phyloP scores from a whole-genome alignment of 2,113 vertebrate genomes.

The Lepus americanus region DNA sequence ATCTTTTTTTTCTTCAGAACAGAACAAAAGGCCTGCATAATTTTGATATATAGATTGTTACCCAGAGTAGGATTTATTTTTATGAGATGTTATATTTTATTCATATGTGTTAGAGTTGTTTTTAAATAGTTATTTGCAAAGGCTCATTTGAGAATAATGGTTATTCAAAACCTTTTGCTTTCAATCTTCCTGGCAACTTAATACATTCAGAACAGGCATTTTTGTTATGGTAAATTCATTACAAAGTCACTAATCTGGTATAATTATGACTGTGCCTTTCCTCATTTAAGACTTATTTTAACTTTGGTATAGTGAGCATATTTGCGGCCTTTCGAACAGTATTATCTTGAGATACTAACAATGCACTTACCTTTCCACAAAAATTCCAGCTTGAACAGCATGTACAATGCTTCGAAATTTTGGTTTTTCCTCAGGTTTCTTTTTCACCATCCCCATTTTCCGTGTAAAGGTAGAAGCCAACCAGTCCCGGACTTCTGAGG shows the following conservation, averaged over 20 bases:
- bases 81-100: neutral
- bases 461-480: constrained; percentile 98
- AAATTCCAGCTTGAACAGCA: constrained; percentile 98
- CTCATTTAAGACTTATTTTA: neutral
- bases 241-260: neutral
- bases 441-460: constrained; percentile 96
- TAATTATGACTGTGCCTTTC: neutral
- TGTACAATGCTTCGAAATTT: constrained; percentile 98
- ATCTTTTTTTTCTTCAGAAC: neutral
- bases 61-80: neutral
- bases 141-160: neutral
- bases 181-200: neutral
- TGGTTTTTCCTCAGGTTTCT: constrained; percentile 96
- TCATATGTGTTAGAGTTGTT: neutral
- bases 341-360: neutral
- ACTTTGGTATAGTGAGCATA: neutral
- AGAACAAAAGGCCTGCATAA: neutral
- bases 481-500: constrained; percentile 97
- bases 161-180: constrained; percentile 8
- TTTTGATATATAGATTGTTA: neutral
- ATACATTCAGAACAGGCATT: neutral
- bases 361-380: constrained; percentile 93
- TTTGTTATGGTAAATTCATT: neutral
- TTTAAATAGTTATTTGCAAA: constrained; percentile 31
- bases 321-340: neutral